Base-by-base conservation (phyloP, 2,113 vertebrate species). In the Rallus limicola region DNA sequence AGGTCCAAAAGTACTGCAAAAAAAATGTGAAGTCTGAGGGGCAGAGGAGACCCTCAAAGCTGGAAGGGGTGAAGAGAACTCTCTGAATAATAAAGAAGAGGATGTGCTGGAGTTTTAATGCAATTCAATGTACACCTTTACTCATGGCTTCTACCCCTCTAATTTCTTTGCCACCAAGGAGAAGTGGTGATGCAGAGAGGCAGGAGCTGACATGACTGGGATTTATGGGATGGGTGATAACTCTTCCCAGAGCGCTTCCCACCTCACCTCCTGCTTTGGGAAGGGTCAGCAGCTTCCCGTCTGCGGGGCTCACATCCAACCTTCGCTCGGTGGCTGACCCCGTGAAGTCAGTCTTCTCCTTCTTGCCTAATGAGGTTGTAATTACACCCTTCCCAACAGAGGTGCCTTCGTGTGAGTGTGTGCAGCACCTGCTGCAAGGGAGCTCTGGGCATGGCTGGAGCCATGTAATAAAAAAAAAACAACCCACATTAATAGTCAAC, bases 251-350 rank as follows among this genome's bases (percentile, higher is more conserved):
- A 2, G 8, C 14, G 10, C 7, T 82, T 79, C 46, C 58, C 33
- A 16, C 8, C 42, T 38, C 19, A 31, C 11, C 33, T 26, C 29
- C 13, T 38, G 21, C 52, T 78, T 67, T 84, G 62, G 85, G 46
- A 82, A 90, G 36, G 55, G 38, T 9, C 40, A 63, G 64, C 9
- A 50, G n/a, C 14, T 67, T 62, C n/a, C 48, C 0, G 0, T 3
- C 19, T 48, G 16, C 5, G 6, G 16, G 29, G 13, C 33, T 82
- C 7, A 0, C 72, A 67, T 20, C 55, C 56, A 77, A 34, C 44
- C 53, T 65, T 36, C 15, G 0, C 9, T 21, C 5, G 4, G 42
- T 2, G 2, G 8, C 60, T 75, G 86, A 59, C 21, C 72, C 44
- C 8, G 0, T 11, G 18, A 70, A 40, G 29, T 34, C 86, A 82